phyloP scores from a whole-genome alignment of 2,797 vertebrate genomes.

The Emydoidea blandingii region DNA sequence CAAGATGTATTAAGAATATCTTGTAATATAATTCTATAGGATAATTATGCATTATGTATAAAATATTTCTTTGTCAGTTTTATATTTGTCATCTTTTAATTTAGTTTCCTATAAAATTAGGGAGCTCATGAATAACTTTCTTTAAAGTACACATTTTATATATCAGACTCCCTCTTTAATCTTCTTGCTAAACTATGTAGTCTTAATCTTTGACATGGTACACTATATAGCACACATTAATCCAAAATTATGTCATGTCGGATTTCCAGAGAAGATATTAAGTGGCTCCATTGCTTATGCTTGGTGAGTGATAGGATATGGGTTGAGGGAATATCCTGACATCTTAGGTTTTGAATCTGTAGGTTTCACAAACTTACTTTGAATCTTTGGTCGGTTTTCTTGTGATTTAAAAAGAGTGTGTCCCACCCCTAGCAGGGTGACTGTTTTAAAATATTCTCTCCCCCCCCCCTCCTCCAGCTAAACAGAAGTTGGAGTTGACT shows the following conservation, averaged over 20 bases:
- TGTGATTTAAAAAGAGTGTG: not conserved
- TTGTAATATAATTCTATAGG: too few relatives aligned
- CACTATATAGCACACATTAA: not conserved
- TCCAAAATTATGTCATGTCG: not conserved
- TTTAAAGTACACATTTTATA: not conserved
- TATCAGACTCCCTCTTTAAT: not conserved
- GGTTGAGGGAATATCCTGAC: not conserved
- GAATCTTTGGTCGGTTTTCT: not conserved
- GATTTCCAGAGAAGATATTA: not conserved
- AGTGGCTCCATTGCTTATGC: not conserved
- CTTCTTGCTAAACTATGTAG: not conserved
- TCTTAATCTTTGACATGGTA: not conserved
- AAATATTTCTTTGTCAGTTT: not conserved
- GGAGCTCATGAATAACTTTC: not conserved
- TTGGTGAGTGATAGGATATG: not conserved
- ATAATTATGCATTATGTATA: too few relatives aligned
- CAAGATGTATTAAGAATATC: too few relatives aligned
- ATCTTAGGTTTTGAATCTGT: not conserved
- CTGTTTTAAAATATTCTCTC: not conserved
- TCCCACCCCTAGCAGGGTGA: fast-evolving
- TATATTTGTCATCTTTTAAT: not conserved
- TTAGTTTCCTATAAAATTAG: not conserved
- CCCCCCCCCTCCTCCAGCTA: not conserved
- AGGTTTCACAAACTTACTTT: not conserved
- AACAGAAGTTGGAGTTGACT: not conserved